Conservation (phyloP, 1,140 invertebrate species). For the Aphidius gifuensis region DNA sequence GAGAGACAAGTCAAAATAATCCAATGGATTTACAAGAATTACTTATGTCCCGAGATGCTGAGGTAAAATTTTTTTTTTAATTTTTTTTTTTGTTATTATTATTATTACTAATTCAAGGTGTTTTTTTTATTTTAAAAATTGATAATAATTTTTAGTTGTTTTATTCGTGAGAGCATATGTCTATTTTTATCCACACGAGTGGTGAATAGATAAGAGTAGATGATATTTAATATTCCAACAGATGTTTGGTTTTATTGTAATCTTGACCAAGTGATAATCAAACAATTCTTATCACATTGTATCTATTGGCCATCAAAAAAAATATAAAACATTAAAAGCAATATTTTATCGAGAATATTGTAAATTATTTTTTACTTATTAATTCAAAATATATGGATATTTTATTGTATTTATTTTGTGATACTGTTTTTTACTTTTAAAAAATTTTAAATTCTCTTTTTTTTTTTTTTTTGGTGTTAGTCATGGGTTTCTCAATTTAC, state of each 20-base stretch:
- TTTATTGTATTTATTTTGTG: not conserved
- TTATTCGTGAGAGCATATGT: not conserved
- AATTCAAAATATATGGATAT: not conserved
- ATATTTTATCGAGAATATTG: not conserved
- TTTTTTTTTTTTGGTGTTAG: too few relatives aligned
- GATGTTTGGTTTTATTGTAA: constrained; percentile 49
- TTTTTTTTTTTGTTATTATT: constrained; percentile 26
- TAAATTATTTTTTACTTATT: not conserved
- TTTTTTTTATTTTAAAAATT: too few relatives aligned
- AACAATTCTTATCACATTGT: constrained; percentile 38
- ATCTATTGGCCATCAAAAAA: too few relatives aligned
- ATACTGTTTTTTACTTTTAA: too few relatives aligned
- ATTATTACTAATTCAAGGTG: constrained; percentile 10
- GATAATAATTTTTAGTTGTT: not conserved
- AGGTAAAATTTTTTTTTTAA: constrained; percentile 52
- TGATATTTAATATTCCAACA: constrained; percentile 45
- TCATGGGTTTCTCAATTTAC: too few relatives aligned
- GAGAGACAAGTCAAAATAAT: not conserved
- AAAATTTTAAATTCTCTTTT: too few relatives aligned
- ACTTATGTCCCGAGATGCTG: constrained; percentile 62
- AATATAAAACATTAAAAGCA: constrained; percentile 23
- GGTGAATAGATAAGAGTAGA: too few relatives aligned
- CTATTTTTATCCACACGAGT: not conserved
- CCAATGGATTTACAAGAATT: constrained; percentile 52
- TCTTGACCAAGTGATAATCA: constrained; percentile 42